Evolutionary conservation across 2,888 invertebrate genomes (phyloP), one percentile per base, ranked within the genome.

Genomic region (Noctua comes): DNA sequence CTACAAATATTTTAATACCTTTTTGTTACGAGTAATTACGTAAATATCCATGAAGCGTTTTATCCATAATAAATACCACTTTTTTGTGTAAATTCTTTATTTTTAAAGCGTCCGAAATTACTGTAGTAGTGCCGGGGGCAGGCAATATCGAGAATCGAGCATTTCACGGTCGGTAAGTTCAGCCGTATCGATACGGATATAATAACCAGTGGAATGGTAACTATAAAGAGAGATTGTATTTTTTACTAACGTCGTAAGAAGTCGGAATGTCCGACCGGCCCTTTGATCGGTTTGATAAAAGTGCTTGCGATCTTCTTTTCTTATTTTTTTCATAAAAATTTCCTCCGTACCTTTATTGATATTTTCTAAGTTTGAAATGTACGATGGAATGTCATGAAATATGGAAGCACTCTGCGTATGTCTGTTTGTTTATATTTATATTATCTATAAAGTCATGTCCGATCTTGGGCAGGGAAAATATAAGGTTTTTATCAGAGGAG

Each of bases 181-280:
- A 92, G 92, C 93, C 94, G 94, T 95, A 95, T 95, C 96, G 95
- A 95, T 95, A 95, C 95, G 95, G 95, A 95, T 95, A 96, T 95
- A 96, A 96, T 96, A 96, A 96, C 96, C 96, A 96, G 95, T 95
- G 95, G 93, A 96, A 96, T 96, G 96, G 95, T 96, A 96, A 96
- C 96, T 96, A 96, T 96, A 96, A 96, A 96, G 96, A 95, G 93
- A 96, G 96, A 96, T 96, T 96, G 96, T 96, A 95, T 96, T 96
- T 96, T 96, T 96, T 96, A 96, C 96, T 96, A 96, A 95, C 96
- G 95, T 96, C 96, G 95, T 96, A 96, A 96, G 96, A 95, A 95
- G 94, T 96, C 93, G 96, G 96, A 96, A 96, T 96, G 96, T 93
- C 94, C 95, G 95, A 93, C 93, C 95, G 95, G 94, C 94, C 96